These are phyloP conservation scores for Baryphthengus martii DNA, from an alignment of 2,113 vertebrate genomes.

Conservation along the genomic window DNA sequence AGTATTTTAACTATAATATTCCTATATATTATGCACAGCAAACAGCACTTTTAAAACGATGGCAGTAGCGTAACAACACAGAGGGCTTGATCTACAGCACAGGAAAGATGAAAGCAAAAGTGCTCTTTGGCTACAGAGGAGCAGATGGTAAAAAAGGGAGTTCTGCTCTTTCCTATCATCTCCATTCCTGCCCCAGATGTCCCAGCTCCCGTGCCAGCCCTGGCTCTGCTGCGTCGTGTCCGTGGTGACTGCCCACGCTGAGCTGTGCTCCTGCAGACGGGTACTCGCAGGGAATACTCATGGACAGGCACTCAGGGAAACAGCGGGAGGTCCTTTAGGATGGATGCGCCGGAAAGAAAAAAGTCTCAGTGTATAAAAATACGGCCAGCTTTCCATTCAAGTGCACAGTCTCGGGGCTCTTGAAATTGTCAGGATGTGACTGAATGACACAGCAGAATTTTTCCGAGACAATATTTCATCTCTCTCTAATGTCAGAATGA, in stretches of 20 bases:
- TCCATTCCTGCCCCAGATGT: not conserved
- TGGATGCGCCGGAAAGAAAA: not conserved
- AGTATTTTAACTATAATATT: not conserved
- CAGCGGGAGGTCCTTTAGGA: not conserved
- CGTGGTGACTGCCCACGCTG: not conserved
- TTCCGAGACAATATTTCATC: not conserved
- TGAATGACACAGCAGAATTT: not conserved
- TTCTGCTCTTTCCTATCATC: not conserved
- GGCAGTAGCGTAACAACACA: not conserved
- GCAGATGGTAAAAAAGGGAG: not conserved
- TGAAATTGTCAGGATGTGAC: not conserved
- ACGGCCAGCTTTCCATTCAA: not conserved
- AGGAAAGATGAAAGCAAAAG: not conserved
- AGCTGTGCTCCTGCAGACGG: not conserved
- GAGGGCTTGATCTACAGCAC: not conserved
- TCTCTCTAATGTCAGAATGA: not conserved
- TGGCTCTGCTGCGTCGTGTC: not conserved
- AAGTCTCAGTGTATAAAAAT: not conserved
- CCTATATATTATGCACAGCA: not conserved
- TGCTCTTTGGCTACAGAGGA: not conserved
- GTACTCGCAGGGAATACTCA: not conserved
- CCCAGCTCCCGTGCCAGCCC: not conserved
- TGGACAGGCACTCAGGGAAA: not conserved
- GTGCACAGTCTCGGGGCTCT: not conserved
- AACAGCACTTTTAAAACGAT: not conserved